These are phyloP conservation scores for Delia radicum DNA, from an alignment of 1,140 invertebrate species.

Conservation along the genomic window DNA sequence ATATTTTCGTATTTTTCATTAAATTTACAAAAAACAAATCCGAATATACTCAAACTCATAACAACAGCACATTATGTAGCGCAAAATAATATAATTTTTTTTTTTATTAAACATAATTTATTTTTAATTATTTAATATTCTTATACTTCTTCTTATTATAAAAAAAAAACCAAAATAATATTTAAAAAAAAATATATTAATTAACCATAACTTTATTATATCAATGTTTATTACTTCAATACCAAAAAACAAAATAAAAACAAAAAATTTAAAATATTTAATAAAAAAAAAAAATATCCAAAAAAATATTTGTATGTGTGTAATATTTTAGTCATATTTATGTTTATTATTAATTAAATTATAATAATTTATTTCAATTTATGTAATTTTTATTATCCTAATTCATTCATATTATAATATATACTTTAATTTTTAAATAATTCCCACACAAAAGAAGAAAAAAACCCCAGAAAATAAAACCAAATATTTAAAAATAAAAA, in stretches of 20 bases:
- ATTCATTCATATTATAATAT: slow-evolving; percentile 7
- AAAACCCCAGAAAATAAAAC: slow-evolving; percentile 9
- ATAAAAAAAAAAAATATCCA: background rate
- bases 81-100: slow-evolving; percentile 23
- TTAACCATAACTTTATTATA: slow-evolving; percentile 29
- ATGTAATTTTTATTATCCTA: slow-evolving; percentile 39
- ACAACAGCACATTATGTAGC: slow-evolving; percentile 21
- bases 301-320: slow-evolving; percentile 30
- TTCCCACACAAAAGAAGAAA: background rate
- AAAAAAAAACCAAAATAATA: slow-evolving; percentile 11
- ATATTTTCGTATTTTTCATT: no score
- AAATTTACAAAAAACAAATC: slow-evolving; percentile 13
- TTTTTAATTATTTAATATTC: background rate
- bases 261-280: background rate
- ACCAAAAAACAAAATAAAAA: background rate
- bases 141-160: background rate
- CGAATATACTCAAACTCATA: slow-evolving; percentile 23
- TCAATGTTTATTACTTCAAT: slow-evolving; percentile 28
- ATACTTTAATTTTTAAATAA: slow-evolving; percentile 5
- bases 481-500: slow-evolving; percentile 22
- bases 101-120: slow-evolving; percentile 10
- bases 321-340: slow-evolving; percentile 22
- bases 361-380: slow-evolving; percentile 26
- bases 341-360: slow-evolving; percentile 25
- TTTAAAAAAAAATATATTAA: slow-evolving; percentile 25